Evolutionary conservation across 2,113 vertebrate species (phyloP), one percentile per base, ranked within the genome.

Genomic region (Scatophagus argus): DNA sequence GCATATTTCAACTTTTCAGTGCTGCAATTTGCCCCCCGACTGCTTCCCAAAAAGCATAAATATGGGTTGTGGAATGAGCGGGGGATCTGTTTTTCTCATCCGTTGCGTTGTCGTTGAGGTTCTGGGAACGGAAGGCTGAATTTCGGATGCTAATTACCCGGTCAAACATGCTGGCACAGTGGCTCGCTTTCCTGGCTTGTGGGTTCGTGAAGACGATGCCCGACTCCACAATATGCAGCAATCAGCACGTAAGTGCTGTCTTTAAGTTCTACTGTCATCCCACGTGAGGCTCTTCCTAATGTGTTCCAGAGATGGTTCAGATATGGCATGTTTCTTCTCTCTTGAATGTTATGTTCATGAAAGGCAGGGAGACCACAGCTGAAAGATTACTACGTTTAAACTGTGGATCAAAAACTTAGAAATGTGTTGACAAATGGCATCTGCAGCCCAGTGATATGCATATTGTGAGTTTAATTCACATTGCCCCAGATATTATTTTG

Each of bases 71-170:
- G 79, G 84, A 86, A 82, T 62, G 56, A 88, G 87, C 66, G 49
- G 82, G 77, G 64, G 88, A 85, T 89, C 67, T 87, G 87, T 89
- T 92, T 93, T 91, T 85, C 82, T 89, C 86, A 91, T 92, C 88
- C 44, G 27, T 19, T 75, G 67, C 77, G 60, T 87, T 78, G 85
- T 80, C 74, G 76, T 70, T 83, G 85, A 90, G 91, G 79, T 93
- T 92, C 86, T 86, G 88, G 82, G 84, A 92, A 84, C 62, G 84
- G 88, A 91, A 92, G 88, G 74, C 79, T 70, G 77, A 74, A 83
- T 87, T 90, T 89, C 58, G 58, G 86, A 88, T 77, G 71, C 86
- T 93, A 92, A 93, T 91, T 90, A 89, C 75, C 74, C 58, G 63
- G 63, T 91, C 89, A 87, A 91, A 89, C 81, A 83, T 76, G 77